phyloP scores from a whole-genome alignment of 2,888 invertebrate species.

The Erebia epiphron region DNA sequence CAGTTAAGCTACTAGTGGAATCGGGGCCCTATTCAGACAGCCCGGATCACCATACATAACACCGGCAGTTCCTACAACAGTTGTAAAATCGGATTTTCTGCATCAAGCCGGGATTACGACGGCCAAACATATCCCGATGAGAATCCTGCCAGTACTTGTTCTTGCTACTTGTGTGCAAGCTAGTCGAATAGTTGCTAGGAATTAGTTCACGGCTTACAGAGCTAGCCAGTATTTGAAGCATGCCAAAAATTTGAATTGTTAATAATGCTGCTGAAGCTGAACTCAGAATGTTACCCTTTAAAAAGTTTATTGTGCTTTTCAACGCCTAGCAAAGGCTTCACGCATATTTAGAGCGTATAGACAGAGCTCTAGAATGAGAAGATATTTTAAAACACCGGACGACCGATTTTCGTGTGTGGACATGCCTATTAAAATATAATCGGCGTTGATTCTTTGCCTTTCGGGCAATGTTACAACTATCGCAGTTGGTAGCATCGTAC shows the following conservation, averaged over 20 bases:
- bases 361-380: too few species aligned
- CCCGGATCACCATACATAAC: slow-evolving; percentile 23
- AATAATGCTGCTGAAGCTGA: too few species aligned
- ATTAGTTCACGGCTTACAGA: neutral
- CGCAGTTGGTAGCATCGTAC: too few species aligned
- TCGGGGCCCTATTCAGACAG: slow-evolving; percentile 16
- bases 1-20: slow-evolving; percentile 14
- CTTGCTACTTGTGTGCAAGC: neutral
- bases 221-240: neutral
- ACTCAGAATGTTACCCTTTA: too few species aligned
- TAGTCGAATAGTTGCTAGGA: slow-evolving; percentile 6
- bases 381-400: too few species aligned
- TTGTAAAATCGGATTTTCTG: slow-evolving; percentile 25
- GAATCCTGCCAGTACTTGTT: slow-evolving; percentile 9
- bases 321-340: too few species aligned
- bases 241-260: neutral
- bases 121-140: slow-evolving; percentile 18
- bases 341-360: too few species aligned
- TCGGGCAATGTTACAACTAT: too few species aligned
- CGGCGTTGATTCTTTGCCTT: too few species aligned
- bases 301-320: too few species aligned
- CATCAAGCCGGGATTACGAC: slow-evolving; percentile 22
- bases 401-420: too few species aligned
- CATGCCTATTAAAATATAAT: too few species aligned
- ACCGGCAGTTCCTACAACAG: slow-evolving; percentile 23